phyloP scores from a whole-genome alignment of 2,113 vertebrate genomes.

The Echinops telfairi region DNA sequence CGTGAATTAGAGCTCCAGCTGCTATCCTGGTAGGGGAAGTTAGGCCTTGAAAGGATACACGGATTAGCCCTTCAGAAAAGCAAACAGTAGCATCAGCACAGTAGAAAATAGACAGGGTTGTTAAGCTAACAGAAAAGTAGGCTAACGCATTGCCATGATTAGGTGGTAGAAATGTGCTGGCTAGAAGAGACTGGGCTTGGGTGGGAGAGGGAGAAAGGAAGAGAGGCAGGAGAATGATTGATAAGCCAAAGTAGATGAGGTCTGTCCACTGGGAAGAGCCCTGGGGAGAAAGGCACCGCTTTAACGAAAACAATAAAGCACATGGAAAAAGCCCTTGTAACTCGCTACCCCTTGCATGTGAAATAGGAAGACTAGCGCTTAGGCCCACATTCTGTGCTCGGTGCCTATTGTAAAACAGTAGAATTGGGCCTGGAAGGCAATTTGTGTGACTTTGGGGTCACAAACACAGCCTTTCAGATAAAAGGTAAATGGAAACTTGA shows the following conservation, averaged over 20 bases:
- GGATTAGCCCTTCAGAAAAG: slow-evolving; percentile 88
- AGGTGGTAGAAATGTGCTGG: slow-evolving; percentile 86
- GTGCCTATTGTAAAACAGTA: slow-evolving; percentile 54
- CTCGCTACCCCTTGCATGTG: slow-evolving; percentile 69
- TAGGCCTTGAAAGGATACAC: slow-evolving; percentile 87
- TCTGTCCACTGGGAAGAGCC: slow-evolving; percentile 79
- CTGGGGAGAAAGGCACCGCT: slow-evolving; percentile 78
- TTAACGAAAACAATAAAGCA: slow-evolving; percentile 66
- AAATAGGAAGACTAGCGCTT: slow-evolving; percentile 71
- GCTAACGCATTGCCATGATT: slow-evolving; percentile 87
- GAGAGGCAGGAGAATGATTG: slow-evolving; percentile 81
- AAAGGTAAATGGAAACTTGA: slow-evolving; percentile 77
- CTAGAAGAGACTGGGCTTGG: slow-evolving; percentile 78
- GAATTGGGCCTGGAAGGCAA: slow-evolving; percentile 62
- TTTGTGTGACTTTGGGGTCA: slow-evolving; percentile 68
- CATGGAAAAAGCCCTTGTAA: slow-evolving; percentile 73
- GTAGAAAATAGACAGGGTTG: slow-evolving; percentile 88
- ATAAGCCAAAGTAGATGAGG: slow-evolving; percentile 83
- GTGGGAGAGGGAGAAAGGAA: slow-evolving; percentile 49
- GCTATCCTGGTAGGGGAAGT: slow-evolving; percentile 85
- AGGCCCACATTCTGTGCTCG: slow-evolving; percentile 52
- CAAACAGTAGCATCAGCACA: slow-evolving; percentile 88
- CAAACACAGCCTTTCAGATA: slow-evolving; percentile 44
- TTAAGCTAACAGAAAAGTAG: slow-evolving; percentile 89
- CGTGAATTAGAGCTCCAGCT: slow-evolving; percentile 86